Evolutionary conservation across 2,113 vertebrate species (phyloP), one percentile per base, ranked within the genome.

Genomic region (Plecturocebus donacophilus): DNA sequence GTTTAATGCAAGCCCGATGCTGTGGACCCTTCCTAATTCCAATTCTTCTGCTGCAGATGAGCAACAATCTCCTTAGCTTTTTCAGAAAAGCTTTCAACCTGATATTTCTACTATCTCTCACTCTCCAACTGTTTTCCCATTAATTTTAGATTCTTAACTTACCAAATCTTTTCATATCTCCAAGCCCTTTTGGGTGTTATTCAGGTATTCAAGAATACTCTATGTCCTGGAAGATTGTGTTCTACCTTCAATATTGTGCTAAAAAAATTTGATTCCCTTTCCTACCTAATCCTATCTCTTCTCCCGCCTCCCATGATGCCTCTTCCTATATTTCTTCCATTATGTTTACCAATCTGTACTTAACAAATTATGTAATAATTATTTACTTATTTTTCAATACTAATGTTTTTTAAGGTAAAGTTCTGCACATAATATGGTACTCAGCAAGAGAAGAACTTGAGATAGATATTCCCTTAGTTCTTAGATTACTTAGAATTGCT

Each of bases 41-140:
- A 90, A 32, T n/a, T 87, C 35, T 92, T 64, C 45, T 86, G 8
- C 45, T 79, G 8, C 47, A 94, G 61, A 61, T 66, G 64, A 91
- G 40, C 1, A 77, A 52, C 5, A 54, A 25, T 56, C 8, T 73
- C 19, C 5, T 86, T 82, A n/a, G 16, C 21, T 66, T 58, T 35
- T 45, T 66, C 17, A 64, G 23, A 58, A 10, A 77, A 11, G 3
- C 82, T 38, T 42, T 20, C 2, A 61, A 64, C 2, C 1, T 10
- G 45, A 16, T 19, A 4, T 73, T 81, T 86, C 35, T 47, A n/a
- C 4, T 73, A 40, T 86, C 17, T n/a, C 38, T 94, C 6, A 77
- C 12, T 66, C 25, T 6, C 3, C 32, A 40, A 23, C 8, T 66
- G 2, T 87, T 90, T 73, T 25, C 32, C 30, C n/a, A 42, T 58